Percentiles rank a stretch among this genome's conserved stretches.
Evolutionary conservation across 2,797 vertebrate species (phyloP).

Genomic region (Serranus cabrilla): DNA sequence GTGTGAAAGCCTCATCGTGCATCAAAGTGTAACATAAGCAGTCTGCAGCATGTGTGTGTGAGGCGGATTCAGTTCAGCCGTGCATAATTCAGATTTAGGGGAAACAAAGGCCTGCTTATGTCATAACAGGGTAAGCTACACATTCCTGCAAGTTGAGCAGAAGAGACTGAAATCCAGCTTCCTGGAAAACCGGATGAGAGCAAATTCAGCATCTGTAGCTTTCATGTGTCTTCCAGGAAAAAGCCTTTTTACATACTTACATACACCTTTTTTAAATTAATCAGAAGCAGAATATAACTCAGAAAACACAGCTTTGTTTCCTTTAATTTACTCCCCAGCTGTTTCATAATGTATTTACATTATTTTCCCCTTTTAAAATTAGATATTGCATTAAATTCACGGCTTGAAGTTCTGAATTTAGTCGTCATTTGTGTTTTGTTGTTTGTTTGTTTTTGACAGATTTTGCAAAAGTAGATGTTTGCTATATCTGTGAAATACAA

Average conservation of each 20-base stretch:
- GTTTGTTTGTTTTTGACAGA: too few relatives aligned
- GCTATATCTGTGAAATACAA: too few relatives aligned
- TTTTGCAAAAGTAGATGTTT: too few relatives aligned
- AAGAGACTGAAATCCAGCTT: constrained; percentile 70
- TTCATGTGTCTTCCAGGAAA: constrained; percentile 20
- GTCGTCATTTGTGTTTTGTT: too few relatives aligned
- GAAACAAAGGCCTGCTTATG: constrained; percentile 78
- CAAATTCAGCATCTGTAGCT: constrained; percentile 45
- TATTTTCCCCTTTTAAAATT: too few relatives aligned
- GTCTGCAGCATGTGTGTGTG: background rate
- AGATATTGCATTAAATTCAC: too few relatives aligned
- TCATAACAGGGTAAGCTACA: constrained; percentile 70
- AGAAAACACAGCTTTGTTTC: background rate
- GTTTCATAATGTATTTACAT: too few relatives aligned
- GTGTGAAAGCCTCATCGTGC: constrained; percentile 57
- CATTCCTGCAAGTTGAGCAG: constrained; percentile 75
- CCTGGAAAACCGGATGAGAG: constrained; percentile 51
- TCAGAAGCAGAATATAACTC: background rate
- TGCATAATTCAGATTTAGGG: constrained; percentile 78
- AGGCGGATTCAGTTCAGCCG: constrained; percentile 66
- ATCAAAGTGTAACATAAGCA: constrained; percentile 56
- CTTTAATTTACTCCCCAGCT: background rate
- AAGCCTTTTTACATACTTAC: background rate
- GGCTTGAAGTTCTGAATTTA: too few relatives aligned
- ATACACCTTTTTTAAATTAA: background rate